These are phyloP conservation scores for Solenodon paradoxus DNA, from an alignment of 2,113 vertebrate species.

Conservation along the genomic window DNA sequence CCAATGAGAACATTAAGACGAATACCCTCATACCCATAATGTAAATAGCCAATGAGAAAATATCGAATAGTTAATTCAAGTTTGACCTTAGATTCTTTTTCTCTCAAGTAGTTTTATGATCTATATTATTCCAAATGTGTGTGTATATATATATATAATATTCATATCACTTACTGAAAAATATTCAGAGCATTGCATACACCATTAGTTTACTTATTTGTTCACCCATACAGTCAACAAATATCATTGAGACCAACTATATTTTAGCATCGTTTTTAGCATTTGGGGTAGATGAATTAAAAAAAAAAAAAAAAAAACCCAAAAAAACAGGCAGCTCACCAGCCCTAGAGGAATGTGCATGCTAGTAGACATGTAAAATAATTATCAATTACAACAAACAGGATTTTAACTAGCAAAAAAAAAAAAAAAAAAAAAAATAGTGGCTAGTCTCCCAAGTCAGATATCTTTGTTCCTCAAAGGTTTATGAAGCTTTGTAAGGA, in stretches of 20 bases:
- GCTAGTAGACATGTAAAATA: neutral
- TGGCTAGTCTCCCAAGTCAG: neutral
- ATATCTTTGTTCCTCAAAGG: neutral
- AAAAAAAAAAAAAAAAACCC: neutral
- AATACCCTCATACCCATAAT: neutral
- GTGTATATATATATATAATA: no score
- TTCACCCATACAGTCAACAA: neutral
- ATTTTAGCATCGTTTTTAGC: neutral
- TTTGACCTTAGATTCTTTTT: neutral
- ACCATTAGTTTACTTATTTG: neutral
- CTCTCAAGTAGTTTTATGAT: neutral
- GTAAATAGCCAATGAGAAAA: neutral
- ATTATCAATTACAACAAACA: neutral
- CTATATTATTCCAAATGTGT: neutral
- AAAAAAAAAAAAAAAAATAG: no score
- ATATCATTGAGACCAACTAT: neutral
- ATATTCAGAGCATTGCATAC: neutral
- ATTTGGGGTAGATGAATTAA: neutral
- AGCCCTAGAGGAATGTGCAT: no score
- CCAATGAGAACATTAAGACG: neutral
- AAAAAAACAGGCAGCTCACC: no score
- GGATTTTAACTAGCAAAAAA: neutral
- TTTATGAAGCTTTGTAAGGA: neutral
- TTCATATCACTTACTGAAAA: no score
- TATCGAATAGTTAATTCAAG: neutral